Evolutionary conservation across 2,797 vertebrate species (phyloP).

Genomic region (Podarcis lilfordi): DNA sequence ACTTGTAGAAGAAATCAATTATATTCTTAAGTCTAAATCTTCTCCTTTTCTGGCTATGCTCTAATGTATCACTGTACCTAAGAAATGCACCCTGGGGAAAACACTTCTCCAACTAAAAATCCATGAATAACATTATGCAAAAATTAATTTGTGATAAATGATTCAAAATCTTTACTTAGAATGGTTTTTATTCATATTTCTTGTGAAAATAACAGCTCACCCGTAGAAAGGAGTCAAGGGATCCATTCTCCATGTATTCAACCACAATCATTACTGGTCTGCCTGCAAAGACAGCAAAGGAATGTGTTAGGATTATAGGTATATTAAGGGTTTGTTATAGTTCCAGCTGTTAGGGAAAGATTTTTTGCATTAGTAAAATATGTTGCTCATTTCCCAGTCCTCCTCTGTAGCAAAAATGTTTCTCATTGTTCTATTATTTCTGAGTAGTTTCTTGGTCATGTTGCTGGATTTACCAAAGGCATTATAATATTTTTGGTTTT

Average conservation of each 20-base stretch:
- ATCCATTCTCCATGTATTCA: constrained; percentile 98
- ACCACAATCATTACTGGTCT: constrained; percentile 97
- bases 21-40: constrained; percentile 64
- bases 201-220: constrained; percentile 82
- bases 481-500: accelerated
- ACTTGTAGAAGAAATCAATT: constrained; percentile 73
- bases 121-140: constrained; percentile 74
- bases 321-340: constrained; percentile 47
- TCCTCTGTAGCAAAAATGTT: constrained; percentile 45
- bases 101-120: constrained; percentile 66
- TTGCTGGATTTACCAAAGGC: not conserved
- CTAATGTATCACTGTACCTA: constrained; percentile 65
- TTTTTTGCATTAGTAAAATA: constrained; percentile 68
- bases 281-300: constrained; percentile 84
- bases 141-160: constrained; percentile 79
- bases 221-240: constrained; percentile 94
- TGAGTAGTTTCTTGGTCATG: not conserved
- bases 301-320: constrained; percentile 63
- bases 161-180: constrained; percentile 74
- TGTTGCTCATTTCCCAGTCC: constrained; percentile 47
- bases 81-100: constrained; percentile 65
- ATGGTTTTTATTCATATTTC: constrained; percentile 75
- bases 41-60: constrained; percentile 46
- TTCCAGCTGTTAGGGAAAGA: constrained; percentile 61
- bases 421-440: constrained; percentile 12